Percentiles rank a stretch among this genome's conserved stretches.
phyloP scores from a whole-genome alignment of 2,797 vertebrate species.

The Propithecus deckenii region DNA sequence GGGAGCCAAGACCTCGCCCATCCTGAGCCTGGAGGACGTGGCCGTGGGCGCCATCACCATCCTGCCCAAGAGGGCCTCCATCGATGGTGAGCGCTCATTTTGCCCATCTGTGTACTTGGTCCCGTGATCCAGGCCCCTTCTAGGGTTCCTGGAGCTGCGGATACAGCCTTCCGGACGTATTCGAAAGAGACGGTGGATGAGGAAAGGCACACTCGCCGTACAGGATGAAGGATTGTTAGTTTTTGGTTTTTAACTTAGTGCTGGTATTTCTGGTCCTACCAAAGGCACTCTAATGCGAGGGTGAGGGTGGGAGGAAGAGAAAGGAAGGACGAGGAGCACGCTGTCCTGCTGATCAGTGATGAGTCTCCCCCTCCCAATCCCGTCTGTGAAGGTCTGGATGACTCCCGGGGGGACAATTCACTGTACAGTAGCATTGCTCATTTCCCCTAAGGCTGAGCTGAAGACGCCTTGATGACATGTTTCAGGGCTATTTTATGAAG shows the following conservation, averaged over 20 bases:
- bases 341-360: neutral
- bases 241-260: neutral
- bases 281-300: neutral
- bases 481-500: neutral
- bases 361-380: too few species aligned
- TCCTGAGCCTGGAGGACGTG: slow-evolving; percentile 91
- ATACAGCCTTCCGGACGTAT: neutral
- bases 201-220: neutral
- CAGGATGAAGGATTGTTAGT: neutral
- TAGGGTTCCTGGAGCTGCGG: neutral
- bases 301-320: neutral
- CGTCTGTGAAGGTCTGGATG: neutral
- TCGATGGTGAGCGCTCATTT: slow-evolving; percentile 87
- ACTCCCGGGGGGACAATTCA: neutral
- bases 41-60: slow-evolving; percentile 94
- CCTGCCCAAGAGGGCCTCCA: slow-evolving; percentile 93
- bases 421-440: neutral
- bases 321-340: neutral
- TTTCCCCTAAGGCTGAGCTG: neutral
- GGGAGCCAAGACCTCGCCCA: slow-evolving; percentile 93
- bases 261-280: neutral
- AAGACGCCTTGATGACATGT: neutral
- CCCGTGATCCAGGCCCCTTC: neutral
- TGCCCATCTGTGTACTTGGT: neutral
- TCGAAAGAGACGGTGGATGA: neutral